Evolutionary conservation across 2,113 vertebrate species (phyloP).

Genomic region (Crotalus viridis): DNA sequence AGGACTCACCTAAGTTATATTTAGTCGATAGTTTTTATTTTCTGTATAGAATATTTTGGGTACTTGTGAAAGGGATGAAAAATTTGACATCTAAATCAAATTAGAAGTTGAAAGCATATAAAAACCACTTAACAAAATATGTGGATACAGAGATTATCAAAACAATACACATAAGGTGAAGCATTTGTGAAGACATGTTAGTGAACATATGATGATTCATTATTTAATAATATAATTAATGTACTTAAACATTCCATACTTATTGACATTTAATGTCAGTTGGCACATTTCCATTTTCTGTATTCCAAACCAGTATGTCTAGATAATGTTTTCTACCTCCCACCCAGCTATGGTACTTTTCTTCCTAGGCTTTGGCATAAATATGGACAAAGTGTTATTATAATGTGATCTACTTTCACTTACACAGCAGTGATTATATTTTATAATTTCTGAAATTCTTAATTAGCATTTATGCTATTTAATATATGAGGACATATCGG

Average conservation of each 20-base stretch:
- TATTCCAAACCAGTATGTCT: not conserved
- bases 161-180: not conserved
- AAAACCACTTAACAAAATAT: not conserved
- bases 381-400: not conserved
- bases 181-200: not conserved
- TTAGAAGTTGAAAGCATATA: not conserved
- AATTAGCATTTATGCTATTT: not conserved
- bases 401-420: not conserved
- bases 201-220: conserved; percentile 1
- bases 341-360: not conserved
- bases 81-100: not conserved
- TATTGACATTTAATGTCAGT: not conserved
- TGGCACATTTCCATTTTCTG: conserved; percentile 2
- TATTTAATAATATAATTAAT: conserved; percentile 11
- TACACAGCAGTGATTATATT: not conserved
- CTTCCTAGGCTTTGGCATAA: not conserved
- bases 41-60: not conserved
- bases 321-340: not conserved
- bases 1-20: not conserved
- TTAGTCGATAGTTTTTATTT: not conserved
- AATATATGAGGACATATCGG: not conserved
- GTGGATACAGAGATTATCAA: not conserved
- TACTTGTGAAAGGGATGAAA: not conserved
- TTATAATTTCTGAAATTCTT: not conserved
- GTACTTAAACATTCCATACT: conserved; percentile 13